phyloP scores from a whole-genome alignment of 2,888 invertebrate genomes.

The Ennomos quercinarius region DNA sequence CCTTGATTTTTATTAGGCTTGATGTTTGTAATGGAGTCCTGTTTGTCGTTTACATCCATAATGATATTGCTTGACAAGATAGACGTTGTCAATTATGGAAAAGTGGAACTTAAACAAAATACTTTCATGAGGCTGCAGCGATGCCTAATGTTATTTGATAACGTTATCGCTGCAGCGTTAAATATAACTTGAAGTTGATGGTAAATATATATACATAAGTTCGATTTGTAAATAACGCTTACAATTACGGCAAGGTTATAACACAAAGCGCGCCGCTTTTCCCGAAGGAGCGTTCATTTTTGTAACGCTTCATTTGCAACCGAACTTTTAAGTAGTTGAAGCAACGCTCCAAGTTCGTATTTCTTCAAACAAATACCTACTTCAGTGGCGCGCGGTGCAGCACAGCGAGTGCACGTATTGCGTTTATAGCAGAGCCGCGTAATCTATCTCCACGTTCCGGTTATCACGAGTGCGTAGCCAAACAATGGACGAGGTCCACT shows the following conservation, averaged over 20 bases:
- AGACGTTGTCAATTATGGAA: conserved; percentile 25
- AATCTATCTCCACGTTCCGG: no score
- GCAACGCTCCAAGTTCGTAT: conserved; percentile 60
- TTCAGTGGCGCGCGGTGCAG: no score
- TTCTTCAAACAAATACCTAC: conserved; percentile 64
- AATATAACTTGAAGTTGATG: no score
- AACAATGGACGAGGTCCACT: no score
- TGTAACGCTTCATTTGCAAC: conserved; percentile 77
- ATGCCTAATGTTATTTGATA: neutral
- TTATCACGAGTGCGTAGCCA: no score
- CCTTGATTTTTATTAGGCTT: conserved; percentile 33
- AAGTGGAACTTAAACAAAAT: conserved; percentile 11
- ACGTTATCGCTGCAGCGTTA: no score
- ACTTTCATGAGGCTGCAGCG: conserved; percentile 1
- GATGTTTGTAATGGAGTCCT: conserved; percentile 29
- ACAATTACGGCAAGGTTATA: conserved; percentile 44
- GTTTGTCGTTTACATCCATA: conserved; percentile 29
- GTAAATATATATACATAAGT: no score
- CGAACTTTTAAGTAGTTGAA: conserved; percentile 73
- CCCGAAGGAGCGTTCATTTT: conserved; percentile 65
- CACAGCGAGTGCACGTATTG: no score
- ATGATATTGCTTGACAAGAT: conserved; percentile 22
- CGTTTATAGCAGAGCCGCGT: no score
- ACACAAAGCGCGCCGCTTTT: conserved; percentile 45
- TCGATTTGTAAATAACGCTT: conserved; percentile 30